Percentiles rank a stretch among this genome's conserved stretches.
These are phyloP conservation scores for Vicugna pacos DNA, from an alignment of 2,113 vertebrate genomes.

Conservation along the genomic window DNA sequence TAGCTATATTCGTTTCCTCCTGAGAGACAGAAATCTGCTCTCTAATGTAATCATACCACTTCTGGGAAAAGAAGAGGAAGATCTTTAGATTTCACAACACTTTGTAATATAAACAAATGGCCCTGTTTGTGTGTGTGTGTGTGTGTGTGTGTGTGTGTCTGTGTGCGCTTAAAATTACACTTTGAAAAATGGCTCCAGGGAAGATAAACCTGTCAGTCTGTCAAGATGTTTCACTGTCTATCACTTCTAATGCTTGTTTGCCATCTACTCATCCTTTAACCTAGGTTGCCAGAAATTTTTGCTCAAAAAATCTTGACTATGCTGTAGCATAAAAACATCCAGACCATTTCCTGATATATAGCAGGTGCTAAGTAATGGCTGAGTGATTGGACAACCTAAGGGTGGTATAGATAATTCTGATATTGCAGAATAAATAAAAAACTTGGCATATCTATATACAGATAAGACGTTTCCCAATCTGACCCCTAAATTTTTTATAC, in stretches of 20 bases:
- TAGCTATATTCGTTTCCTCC: neutral
- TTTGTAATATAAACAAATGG: neutral
- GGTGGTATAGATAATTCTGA: neutral
- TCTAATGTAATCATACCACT: neutral
- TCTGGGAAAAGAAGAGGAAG: neutral
- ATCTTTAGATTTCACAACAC: neutral
- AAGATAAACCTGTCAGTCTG: neutral
- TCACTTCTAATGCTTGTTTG: neutral
- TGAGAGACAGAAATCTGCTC: neutral
- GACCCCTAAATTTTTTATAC: neutral
- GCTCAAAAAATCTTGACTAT: neutral
- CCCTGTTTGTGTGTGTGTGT: neutral
- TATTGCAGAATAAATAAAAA: neutral
- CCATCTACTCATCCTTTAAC: neutral
- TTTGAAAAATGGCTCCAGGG: neutral
- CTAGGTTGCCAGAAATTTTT: neutral
- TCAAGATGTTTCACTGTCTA: neutral
- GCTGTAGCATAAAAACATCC: neutral
- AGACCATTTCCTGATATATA: neutral
- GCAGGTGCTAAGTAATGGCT: neutral
- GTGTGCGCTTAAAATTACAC: too few species aligned
- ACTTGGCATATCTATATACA: neutral
- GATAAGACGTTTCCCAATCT: neutral
- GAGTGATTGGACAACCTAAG: neutral
- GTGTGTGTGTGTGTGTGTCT: neutral